Evolutionary conservation across 2,888 invertebrate species (phyloP).

Genomic region (Euproctis similis): DNA sequence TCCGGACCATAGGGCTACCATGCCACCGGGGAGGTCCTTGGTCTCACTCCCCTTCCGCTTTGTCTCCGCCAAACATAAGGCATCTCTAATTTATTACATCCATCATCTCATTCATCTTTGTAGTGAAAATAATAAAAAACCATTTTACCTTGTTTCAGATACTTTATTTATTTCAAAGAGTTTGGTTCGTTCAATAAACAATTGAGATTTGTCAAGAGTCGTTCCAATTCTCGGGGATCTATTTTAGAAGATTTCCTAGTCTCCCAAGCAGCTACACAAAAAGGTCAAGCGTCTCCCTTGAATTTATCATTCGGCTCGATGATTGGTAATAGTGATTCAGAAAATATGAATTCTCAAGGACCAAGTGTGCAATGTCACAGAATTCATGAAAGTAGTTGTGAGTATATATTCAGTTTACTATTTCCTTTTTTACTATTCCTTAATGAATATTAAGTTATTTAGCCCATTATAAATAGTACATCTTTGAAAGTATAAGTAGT

Average conservation of each 20-base stretch:
- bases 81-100: no score
- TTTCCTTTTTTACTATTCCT: no score
- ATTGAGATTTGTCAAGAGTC: constrained; percentile 55
- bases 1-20: no score
- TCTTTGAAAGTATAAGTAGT: no score
- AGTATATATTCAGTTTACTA: constrained; percentile 24
- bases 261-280: constrained; percentile 34
- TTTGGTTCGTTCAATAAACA: constrained; percentile 70
- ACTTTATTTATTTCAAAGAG: constrained; percentile 73
- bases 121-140: background rate
- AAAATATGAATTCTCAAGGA: constrained; percentile 33
- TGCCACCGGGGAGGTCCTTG: no score
- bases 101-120: no score
- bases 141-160: constrained; percentile 69
- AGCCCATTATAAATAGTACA: no score
- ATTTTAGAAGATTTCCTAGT: constrained; percentile 57
- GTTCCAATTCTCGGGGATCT: constrained; percentile 65
- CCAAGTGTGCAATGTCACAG: constrained; percentile 42
- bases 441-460: no score
- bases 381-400: constrained; percentile 57
- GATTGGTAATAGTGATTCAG: constrained; percentile 45
- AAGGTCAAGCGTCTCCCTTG: constrained; percentile 32
- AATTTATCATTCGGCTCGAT: constrained; percentile 43
- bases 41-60: no score
- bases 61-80: no score